phyloP scores from a whole-genome alignment of 2,113 vertebrate species.

The Cheirogaleus medius region DNA sequence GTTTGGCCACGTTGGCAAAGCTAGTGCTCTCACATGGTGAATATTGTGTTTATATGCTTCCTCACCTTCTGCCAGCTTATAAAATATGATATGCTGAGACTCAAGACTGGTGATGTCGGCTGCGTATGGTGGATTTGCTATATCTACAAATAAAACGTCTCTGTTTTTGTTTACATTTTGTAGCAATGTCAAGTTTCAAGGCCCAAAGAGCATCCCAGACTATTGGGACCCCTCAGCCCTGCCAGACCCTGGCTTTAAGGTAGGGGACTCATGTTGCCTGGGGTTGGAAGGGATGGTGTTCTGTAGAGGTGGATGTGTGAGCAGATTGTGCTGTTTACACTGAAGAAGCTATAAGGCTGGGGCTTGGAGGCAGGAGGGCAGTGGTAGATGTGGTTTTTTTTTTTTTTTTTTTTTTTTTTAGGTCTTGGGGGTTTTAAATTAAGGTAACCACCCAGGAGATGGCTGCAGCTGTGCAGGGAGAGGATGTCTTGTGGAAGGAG shows the following conservation, averaged over 20 bases:
- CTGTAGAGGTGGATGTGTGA: background rate
- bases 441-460: background rate
- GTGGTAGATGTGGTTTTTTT: background rate
- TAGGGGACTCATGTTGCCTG: slow-evolving; percentile 62
- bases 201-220: slow-evolving; percentile 83
- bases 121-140: background rate
- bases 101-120: background rate
- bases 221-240: slow-evolving; percentile 90
- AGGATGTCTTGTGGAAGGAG: background rate
- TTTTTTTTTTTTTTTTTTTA: background rate
- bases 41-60: background rate
- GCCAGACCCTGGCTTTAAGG: slow-evolving; percentile 89
- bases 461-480: background rate
- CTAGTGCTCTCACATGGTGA: background rate
- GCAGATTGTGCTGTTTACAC: background rate
- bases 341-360: background rate
- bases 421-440: background rate
- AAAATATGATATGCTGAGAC: background rate
- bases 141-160: background rate
- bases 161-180: slow-evolving; percentile 49
- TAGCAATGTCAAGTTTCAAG: slow-evolving; percentile 69
- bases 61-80: background rate
- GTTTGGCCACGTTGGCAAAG: background rate
- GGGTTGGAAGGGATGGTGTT: background rate
- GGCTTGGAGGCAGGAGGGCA: background rate